These are phyloP conservation scores for Synanthedon andrenaeformis DNA, from an alignment of 2,888 invertebrate species.

Conservation along the genomic window DNA sequence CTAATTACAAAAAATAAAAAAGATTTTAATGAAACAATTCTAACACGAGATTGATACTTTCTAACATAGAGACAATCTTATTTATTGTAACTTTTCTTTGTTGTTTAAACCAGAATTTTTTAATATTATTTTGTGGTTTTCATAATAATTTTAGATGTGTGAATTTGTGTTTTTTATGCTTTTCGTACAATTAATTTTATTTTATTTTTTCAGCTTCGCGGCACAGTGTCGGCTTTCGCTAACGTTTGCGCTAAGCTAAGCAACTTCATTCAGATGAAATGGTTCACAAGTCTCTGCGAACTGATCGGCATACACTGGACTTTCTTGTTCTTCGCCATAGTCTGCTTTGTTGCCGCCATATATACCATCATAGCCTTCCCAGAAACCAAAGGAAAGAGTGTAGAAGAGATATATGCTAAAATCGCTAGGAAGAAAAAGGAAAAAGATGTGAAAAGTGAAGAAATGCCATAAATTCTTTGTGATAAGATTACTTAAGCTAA, in stretches of 20 bases:
- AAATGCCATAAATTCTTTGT: not conserved
- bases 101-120: too few relatives aligned
- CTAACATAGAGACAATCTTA: too few relatives aligned
- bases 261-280: constrained; percentile 59
- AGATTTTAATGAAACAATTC: too few relatives aligned
- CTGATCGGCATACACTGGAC: constrained; percentile 57
- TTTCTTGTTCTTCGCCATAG: constrained; percentile 46
- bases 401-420: constrained; percentile 53
- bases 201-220: constrained; percentile 41
- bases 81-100: too few relatives aligned
- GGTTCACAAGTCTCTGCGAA: constrained; percentile 49
- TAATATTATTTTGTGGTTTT: too few relatives aligned
- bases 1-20: too few relatives aligned
- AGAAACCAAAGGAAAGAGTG: constrained; percentile 47
- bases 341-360: constrained; percentile 43
- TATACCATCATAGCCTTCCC: constrained; percentile 48
- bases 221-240: constrained; percentile 54
- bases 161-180: not conserved
- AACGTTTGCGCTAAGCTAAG: constrained; percentile 57
- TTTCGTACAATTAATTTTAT: not conserved
- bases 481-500: too few relatives aligned
- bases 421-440: constrained; percentile 28
- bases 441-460: constrained; percentile 19
- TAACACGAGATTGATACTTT: too few relatives aligned
- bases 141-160: too few relatives aligned